Percentiles rank a stretch among this genome's conserved stretches.
These are phyloP conservation scores for Panorpa germanica DNA, from an alignment of 2,888 invertebrate species.

Conservation along the genomic window DNA sequence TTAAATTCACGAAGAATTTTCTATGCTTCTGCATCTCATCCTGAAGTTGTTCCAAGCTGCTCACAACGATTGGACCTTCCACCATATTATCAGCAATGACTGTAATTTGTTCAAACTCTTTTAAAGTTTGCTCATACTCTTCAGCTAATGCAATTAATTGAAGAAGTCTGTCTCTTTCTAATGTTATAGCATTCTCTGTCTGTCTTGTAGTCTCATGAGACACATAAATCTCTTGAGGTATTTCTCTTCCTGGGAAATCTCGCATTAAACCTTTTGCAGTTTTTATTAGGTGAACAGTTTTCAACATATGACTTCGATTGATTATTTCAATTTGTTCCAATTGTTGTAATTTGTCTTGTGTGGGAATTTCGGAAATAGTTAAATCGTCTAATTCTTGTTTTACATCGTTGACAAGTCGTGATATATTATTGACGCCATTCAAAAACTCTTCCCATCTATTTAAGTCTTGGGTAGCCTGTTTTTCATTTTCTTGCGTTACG, in stretches of 20 bases:
- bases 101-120: constrained; percentile 72
- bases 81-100: constrained; percentile 66
- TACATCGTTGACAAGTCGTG: constrained; percentile 5
- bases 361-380: constrained; percentile 7
- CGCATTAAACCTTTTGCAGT: constrained; percentile 41
- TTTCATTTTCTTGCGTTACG: constrained; percentile 38
- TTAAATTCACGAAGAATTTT: constrained; percentile 74
- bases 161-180: constrained; percentile 56
- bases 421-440: constrained; percentile 21
- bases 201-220: constrained; percentile 48
- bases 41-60: constrained; percentile 59
- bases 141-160: constrained; percentile 59
- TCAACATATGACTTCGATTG: constrained; percentile 1
- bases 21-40: constrained; percentile 80
- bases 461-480: constrained; percentile 35
- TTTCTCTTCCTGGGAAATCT: constrained; percentile 47
- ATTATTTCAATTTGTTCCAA: constrained; percentile 8
- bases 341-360: constrained; percentile 6
- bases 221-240: constrained; percentile 43
- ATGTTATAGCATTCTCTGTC: constrained; percentile 45
- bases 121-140: constrained; percentile 74
- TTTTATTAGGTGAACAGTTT: constrained; percentile 38
- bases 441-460: constrained; percentile 54
- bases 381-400: constrained; percentile 6
- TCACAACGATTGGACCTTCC: constrained; percentile 56